Evolutionary conservation across 2,888 invertebrate genomes (phyloP).

Genomic region (Thalpophila matura): DNA sequence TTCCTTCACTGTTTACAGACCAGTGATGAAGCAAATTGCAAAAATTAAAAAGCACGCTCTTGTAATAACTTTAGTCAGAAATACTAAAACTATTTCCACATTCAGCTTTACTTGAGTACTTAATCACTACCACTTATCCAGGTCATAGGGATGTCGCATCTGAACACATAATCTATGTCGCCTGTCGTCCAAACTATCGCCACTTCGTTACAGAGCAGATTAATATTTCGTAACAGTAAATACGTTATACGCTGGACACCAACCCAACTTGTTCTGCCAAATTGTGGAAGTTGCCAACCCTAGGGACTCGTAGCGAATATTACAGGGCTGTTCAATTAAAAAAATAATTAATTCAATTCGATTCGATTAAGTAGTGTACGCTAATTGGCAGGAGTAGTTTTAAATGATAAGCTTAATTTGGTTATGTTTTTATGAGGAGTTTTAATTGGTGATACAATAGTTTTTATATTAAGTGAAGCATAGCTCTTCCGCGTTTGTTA

Average conservation of each 20-base stretch:
- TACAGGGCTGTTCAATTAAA: constrained; percentile 69
- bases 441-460: constrained; percentile 12
- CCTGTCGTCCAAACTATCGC: constrained; percentile 78
- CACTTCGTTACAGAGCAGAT: constrained; percentile 85
- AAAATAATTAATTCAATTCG: constrained; percentile 61
- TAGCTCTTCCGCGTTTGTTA: too few relatives aligned
- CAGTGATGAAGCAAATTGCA: too few relatives aligned
- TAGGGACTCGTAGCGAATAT: constrained; percentile 70
- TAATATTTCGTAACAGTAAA: constrained; percentile 89
- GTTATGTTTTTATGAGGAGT: constrained; percentile 30
- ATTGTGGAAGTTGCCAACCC: constrained; percentile 88
- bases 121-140: neutral
- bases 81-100: neutral
- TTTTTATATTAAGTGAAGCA: too few relatives aligned
- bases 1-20: too few relatives aligned
- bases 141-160: constrained; percentile 57
- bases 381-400: constrained; percentile 54
- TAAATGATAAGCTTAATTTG: constrained; percentile 49
- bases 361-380: constrained; percentile 56
- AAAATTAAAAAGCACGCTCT: too few relatives aligned
- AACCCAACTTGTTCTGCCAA: constrained; percentile 82
- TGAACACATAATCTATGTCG: constrained; percentile 71
- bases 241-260: constrained; percentile 87
- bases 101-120: neutral
- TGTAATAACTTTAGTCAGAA: too few relatives aligned